phyloP scores from a whole-genome alignment of 30 jellyfish, hydroid and myxozoan species.

The Nemopilema nomurai region DNA sequence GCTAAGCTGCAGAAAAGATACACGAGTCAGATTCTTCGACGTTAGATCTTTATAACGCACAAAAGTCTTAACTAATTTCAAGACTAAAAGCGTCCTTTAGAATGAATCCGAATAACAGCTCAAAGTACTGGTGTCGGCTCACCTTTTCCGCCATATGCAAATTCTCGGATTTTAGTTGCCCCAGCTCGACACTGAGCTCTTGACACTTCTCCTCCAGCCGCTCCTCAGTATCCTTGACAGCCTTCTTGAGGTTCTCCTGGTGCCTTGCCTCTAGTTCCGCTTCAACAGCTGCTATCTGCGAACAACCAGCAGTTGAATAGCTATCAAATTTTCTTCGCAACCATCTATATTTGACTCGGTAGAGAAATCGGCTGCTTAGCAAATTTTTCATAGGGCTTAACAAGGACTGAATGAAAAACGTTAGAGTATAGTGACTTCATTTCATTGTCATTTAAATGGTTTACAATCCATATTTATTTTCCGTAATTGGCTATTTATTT shows the following conservation, averaged over 20 bases:
- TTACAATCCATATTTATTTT: too few species aligned
- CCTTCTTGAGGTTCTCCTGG: slow-evolving; percentile 37
- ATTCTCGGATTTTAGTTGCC: slow-evolving; percentile 7
- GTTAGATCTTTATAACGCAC: background rate
- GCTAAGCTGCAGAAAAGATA: background rate
- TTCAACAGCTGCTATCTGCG: slow-evolving; percentile 61
- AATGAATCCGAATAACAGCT: too few species aligned
- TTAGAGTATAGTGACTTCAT: too few species aligned
- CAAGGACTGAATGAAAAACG: too few species aligned
- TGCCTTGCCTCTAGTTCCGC: slow-evolving; percentile 62
- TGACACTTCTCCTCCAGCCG: slow-evolving; percentile 53
- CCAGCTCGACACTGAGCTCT: slow-evolving; percentile 36
- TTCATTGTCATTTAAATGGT: too few species aligned
- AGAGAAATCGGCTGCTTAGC: too few species aligned
- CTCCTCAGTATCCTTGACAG: slow-evolving; percentile 24
- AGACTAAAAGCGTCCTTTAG: too few species aligned
- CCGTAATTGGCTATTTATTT: too few species aligned
- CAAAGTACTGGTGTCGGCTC: background rate
- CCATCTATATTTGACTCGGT: background rate
- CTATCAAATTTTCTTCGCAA: background rate
- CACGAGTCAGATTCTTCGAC: background rate
- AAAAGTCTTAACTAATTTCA: background rate
- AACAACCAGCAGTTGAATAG: too few species aligned
- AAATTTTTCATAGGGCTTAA: too few species aligned
- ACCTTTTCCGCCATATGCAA: slow-evolving; percentile 33